These are phyloP conservation scores for Lampris incognitus DNA, from an alignment of 2,113 vertebrate species.

Conservation along the genomic window DNA sequence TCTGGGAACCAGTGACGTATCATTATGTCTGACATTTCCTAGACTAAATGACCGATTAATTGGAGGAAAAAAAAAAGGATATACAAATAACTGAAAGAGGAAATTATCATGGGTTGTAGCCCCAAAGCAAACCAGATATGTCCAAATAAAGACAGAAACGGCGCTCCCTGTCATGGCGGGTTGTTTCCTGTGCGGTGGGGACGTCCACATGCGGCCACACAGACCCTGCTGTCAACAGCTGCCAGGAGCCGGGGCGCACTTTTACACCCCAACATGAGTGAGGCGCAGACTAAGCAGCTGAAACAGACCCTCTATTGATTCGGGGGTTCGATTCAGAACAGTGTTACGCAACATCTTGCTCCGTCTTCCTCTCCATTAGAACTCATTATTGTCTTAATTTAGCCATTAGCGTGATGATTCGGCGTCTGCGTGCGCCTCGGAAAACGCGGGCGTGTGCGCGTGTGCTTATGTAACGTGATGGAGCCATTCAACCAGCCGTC, in stretches of 20 bases:
- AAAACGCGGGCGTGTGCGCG: neutral
- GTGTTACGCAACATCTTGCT: constrained; percentile 61
- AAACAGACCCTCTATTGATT: constrained; percentile 67
- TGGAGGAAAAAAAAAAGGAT: no score
- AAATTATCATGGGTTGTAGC: no score
- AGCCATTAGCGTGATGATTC: constrained; percentile 52
- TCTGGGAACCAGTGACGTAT: no score
- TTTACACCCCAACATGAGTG: constrained; percentile 37
- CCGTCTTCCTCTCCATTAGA: constrained; percentile 45
- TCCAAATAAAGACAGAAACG: no score
- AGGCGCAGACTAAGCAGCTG: constrained; percentile 28
- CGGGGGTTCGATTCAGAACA: constrained; percentile 50
- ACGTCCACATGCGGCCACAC: neutral
- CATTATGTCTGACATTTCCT: no score
- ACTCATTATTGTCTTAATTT: constrained; percentile 67
- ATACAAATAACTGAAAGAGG: no score
- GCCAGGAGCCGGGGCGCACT: constrained; percentile 11
- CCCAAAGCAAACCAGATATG: no score
- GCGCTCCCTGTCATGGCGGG: no score
- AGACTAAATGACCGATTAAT: no score
- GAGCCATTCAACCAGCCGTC: constrained; percentile 58
- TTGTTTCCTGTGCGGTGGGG: no score
- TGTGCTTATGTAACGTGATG: constrained; percentile 67
- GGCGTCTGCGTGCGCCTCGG: constrained; percentile 21
- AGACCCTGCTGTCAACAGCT: constrained; percentile 4